These are phyloP conservation scores for Cheilosia urbana DNA, from an alignment of 2,888 invertebrate genomes.

Conservation along the genomic window DNA sequence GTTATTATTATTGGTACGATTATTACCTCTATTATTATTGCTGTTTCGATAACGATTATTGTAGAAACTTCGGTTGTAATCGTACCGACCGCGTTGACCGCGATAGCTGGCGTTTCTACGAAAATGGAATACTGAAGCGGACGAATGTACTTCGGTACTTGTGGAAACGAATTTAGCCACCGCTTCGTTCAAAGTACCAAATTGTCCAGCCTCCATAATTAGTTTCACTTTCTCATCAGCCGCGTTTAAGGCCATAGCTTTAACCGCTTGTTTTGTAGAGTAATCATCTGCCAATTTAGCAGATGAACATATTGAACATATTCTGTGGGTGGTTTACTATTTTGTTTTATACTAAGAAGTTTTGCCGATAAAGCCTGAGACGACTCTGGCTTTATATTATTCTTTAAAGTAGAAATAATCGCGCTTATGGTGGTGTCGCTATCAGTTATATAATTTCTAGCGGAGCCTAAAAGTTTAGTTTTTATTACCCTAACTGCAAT, in stretches of 20 bases:
- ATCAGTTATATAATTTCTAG: conserved; percentile 15
- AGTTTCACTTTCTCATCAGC: not conserved
- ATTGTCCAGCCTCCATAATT: not conserved
- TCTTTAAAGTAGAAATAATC: not conserved
- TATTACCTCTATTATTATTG: conserved; percentile 18
- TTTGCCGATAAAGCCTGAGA: not conserved
- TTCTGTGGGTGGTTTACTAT: not conserved
- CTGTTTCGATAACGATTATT: conserved; percentile 15
- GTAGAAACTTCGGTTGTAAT: not conserved
- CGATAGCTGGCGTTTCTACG: not conserved
- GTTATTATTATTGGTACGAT: not conserved
- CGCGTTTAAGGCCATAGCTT: conserved; percentile 1
- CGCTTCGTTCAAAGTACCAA: too few species aligned
- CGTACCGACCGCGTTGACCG: not conserved
- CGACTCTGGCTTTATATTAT: not conserved
- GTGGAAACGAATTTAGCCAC: too few species aligned
- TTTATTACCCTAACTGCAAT: conserved; percentile 5
- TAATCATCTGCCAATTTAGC: too few species aligned
- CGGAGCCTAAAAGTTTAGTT: conserved; percentile 18
- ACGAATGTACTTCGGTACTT: too few species aligned
- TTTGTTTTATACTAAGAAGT: not conserved
- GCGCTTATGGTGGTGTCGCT: not conserved
- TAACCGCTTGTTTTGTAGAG: not conserved
- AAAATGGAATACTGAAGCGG: not conserved
- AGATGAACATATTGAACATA: not conserved